Evolutionary conservation across 1,140 invertebrate species (phyloP).

Genomic region (Aphelenchoides avenae): DNA sequence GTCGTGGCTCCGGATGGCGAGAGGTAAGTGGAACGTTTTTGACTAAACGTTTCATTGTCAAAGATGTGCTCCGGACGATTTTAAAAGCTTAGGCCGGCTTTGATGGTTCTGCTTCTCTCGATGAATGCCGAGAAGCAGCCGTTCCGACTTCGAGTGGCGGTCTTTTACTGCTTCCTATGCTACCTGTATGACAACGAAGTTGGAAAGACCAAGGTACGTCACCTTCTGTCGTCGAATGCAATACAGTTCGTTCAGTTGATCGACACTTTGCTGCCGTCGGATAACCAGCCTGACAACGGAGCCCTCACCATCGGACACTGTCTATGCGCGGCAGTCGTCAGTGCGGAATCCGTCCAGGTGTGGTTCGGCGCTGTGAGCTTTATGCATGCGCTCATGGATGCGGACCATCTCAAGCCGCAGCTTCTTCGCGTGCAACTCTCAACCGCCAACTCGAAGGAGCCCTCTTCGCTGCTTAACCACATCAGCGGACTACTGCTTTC

Average conservation of each 20-base stretch:
- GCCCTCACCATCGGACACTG: constrained; percentile 71
- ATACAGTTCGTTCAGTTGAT: constrained; percentile 66
- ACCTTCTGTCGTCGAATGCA: not conserved
- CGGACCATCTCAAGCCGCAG: constrained; percentile 81
- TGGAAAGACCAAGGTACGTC: constrained; percentile 66
- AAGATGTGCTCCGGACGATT: not conserved
- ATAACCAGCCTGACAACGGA: constrained; percentile 33
- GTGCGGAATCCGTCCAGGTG: constrained; percentile 81
- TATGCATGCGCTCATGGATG: constrained; percentile 83
- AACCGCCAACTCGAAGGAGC: constrained; percentile 23
- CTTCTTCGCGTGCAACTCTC: constrained; percentile 84
- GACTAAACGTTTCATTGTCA: not conserved
- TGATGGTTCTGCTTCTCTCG: constrained; percentile 90
- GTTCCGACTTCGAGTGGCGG: constrained; percentile 81
- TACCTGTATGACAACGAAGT: constrained; percentile 87
- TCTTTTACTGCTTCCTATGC: constrained; percentile 94
- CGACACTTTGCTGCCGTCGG: constrained; percentile 80
- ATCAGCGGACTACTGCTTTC: constrained; percentile 36
- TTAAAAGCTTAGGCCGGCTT: constrained; percentile 69
- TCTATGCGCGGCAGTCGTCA: constrained; percentile 88
- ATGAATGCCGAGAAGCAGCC: constrained; percentile 99
- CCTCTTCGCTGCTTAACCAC: constrained; percentile 42
- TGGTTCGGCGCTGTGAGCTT: constrained; percentile 91
- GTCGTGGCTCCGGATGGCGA: constrained; percentile 79
- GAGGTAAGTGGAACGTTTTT: constrained; percentile 16